Base-by-base conservation (phyloP, 64 coral and sea anemone genomes). In the Actinia tenebrosa region DNA sequence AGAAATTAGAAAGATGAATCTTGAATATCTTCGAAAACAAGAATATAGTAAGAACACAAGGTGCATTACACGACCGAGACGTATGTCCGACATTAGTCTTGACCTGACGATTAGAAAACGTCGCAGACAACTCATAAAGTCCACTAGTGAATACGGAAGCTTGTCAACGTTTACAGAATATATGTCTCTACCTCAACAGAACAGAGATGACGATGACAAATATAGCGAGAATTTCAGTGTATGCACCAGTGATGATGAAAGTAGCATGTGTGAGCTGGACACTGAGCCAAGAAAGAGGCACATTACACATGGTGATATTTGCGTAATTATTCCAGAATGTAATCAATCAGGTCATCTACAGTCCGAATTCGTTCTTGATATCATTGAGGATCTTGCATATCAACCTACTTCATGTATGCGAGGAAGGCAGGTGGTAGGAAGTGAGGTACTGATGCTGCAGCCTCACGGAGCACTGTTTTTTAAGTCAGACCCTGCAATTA, bases 391-490 rank as follows among this genome's bases (percentile, higher is more conserved):
- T 66, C 50, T 95, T 71, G 92, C 90, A 23, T 86, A 92, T 8
- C 53, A 79, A 23, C 93, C 96, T 66, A 69, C 82, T 75, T 68
- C 92, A n/a, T 75, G 23, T 75, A 75, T 75, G 69, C 69, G 60
- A 64, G 75, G 85, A 60, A 63, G 87, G 37, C 87, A 95, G 75
- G 85, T 78, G 53, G 69, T 94, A n/a, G 91, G 84, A 22, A 98
- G 96, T 88, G 93, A 94, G 78, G 87, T 92, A 14, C 78, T 98
- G 14, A 80, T 85, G 86, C 82, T 98, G 78, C 80, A 82, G 54
- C 96, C 96, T 60, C 96, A 98, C 82, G 96, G 96, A 50, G 90
- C 96, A 27, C 77, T 80, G 71, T 98, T 98, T 54, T 98, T 81
- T 80, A 71, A 71, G 16, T 79, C 90, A 82, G 93, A 92, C 89